Conservation (phyloP, 2,888 invertebrate species). For the Asteroscopus sphinx region DNA sequence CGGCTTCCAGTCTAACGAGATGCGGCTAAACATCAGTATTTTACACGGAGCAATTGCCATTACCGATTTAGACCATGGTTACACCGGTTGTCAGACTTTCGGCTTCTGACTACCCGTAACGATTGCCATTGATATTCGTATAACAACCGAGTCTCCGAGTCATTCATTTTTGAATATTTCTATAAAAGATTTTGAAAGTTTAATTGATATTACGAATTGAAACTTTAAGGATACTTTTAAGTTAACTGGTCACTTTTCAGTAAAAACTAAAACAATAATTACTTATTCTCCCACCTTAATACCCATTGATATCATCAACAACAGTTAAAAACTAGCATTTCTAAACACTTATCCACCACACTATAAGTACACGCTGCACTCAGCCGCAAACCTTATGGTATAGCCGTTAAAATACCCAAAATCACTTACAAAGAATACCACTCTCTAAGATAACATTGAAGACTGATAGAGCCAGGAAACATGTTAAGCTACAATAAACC, state of each 20-base stretch:
- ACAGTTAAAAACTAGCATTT: constrained; percentile 6
- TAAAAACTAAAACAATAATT: background rate
- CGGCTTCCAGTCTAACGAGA: no score
- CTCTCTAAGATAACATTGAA: constrained; percentile 41
- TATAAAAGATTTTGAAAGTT: no score
- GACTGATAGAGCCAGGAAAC: constrained; percentile 7
- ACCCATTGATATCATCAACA: constrained; percentile 1
- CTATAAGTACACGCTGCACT: constrained; percentile 1
- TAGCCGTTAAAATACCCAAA: constrained; percentile 32
- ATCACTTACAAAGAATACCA: constrained; percentile 34
- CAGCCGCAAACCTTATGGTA: background rate
- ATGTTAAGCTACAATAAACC: constrained; percentile 5
- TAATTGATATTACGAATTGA: no score
- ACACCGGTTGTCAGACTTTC: no score
- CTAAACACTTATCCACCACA: constrained; percentile 10
- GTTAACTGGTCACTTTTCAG: background rate
- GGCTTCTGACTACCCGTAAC: no score
- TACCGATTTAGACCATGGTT: no score
- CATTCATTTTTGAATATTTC: no score
- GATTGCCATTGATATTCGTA: no score
- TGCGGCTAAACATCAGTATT: no score
- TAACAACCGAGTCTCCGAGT: no score
- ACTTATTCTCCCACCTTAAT: background rate
- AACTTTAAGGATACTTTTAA: no score
- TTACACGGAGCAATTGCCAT: no score